phyloP scores from a whole-genome alignment of 2,888 invertebrate genomes.

The Dusona sp. region DNA sequence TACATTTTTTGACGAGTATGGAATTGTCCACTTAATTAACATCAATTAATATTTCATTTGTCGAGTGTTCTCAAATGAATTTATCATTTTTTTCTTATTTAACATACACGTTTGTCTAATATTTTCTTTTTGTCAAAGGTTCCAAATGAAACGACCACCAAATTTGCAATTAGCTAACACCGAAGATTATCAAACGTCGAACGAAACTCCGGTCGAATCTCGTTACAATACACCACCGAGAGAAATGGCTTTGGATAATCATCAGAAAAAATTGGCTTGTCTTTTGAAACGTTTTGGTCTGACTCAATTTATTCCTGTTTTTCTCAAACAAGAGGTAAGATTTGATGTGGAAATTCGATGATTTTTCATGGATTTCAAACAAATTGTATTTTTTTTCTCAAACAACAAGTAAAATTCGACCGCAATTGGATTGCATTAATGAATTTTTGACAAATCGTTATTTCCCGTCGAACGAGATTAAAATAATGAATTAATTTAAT shows the following conservation, averaged over 20 bases:
- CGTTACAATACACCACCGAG: conserved; percentile 79
- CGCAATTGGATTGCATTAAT: neutral
- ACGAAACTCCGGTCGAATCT: conserved; percentile 78
- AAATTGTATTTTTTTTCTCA: neutral
- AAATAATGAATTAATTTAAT: no score
- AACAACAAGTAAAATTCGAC: neutral
- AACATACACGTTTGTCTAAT: neutral
- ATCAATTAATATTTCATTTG: neutral
- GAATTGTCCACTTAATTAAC: neutral
- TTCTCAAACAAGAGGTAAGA: conserved; percentile 81
- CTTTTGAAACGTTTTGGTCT: conserved; percentile 77
- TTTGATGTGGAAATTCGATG: neutral
- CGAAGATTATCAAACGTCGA: conserved; percentile 15
- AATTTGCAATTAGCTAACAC: conserved; percentile 69
- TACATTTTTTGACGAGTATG: neutral
- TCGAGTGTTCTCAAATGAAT: neutral
- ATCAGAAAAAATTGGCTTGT: conserved; percentile 75
- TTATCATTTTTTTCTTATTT: neutral
- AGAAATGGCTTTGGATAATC: conserved; percentile 76
- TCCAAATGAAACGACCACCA: conserved; percentile 73
- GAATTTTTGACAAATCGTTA: neutral
- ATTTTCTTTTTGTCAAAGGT: conserved; percentile 65
- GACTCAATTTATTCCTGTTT: conserved; percentile 75
- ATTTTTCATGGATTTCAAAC: neutral
- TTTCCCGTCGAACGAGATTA: neutral